Percentiles rank a stretch among this genome's conserved stretches.
phyloP scores from a whole-genome alignment of 2,888 invertebrate species.

The Teinopalpus imperialis region DNA sequence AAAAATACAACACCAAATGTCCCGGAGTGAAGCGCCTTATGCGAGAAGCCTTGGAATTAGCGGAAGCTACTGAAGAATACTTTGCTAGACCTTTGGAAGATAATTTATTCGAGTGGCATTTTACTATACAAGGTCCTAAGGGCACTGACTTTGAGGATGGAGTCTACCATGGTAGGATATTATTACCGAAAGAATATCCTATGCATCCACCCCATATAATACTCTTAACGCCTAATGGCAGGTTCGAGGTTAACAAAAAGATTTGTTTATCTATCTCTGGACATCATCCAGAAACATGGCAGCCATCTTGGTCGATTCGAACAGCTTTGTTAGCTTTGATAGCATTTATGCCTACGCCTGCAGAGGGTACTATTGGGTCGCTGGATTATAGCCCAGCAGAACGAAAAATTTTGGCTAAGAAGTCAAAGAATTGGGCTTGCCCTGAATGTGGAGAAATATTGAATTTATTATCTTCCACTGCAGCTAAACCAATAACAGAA shows the following conservation, averaged over 20 bases:
- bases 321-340: constrained; percentile 95
- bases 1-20: constrained; percentile 77
- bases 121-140: constrained; percentile 94
- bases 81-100: constrained; percentile 95
- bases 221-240: constrained; percentile 94
- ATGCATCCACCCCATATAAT: constrained; percentile 99
- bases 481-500: constrained; percentile 72
- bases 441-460: constrained; percentile 69
- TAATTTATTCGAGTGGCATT: constrained; percentile 98
- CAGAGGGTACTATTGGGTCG: constrained; percentile 94
- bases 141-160: constrained; percentile 95
- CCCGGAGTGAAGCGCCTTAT: constrained; percentile 96
- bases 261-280: constrained; percentile 97
- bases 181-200: constrained; percentile 96
- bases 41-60: constrained; percentile 94
- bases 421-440: constrained; percentile 78
- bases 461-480: constrained; percentile 63
- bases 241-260: constrained; percentile 96
- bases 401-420: constrained; percentile 89
- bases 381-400: constrained; percentile 94
- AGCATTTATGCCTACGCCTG: constrained; percentile 96
- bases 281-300: constrained; percentile 99
- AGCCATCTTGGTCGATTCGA: constrained; percentile 97
- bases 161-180: constrained; percentile 95
- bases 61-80: constrained; percentile 94